Percentiles rank a stretch among this genome's conserved stretches.
Conservation (phyloP, 2,797 vertebrate genomes). For the Cygnus olor region DNA sequence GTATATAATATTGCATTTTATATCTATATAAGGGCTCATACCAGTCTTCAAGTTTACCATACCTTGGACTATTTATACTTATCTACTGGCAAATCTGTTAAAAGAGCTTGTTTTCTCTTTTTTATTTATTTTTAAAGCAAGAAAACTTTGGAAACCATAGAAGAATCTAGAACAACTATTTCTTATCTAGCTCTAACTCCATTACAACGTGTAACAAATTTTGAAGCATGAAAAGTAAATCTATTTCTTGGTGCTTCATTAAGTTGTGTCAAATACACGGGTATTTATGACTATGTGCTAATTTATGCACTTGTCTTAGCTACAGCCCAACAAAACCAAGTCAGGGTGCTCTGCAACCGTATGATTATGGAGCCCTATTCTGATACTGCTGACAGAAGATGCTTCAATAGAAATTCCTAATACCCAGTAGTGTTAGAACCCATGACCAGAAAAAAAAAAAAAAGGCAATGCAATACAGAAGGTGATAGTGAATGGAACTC, state of each 20-base stretch:
- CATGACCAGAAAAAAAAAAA: neutral
- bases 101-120: neutral
- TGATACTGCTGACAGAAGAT: neutral
- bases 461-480: neutral
- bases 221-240: neutral
- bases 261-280: neutral
- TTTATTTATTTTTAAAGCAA: neutral
- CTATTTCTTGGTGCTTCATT: conserved; percentile 4
- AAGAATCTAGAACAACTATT: neutral
- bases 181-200: neutral
- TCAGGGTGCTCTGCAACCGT: neutral
- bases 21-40: neutral
- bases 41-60: neutral
- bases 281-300: neutral
- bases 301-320: neutral
- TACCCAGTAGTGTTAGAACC: neutral
- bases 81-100: neutral
- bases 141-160: neutral
- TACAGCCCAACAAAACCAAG: neutral
- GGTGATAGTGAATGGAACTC: neutral
- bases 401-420: neutral
- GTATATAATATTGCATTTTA: neutral
- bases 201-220: neutral
- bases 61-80: neutral
- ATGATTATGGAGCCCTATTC: neutral